phyloP scores from a whole-genome alignment of 2,797 vertebrate species.

The Dendrocincla fuliginosa region DNA sequence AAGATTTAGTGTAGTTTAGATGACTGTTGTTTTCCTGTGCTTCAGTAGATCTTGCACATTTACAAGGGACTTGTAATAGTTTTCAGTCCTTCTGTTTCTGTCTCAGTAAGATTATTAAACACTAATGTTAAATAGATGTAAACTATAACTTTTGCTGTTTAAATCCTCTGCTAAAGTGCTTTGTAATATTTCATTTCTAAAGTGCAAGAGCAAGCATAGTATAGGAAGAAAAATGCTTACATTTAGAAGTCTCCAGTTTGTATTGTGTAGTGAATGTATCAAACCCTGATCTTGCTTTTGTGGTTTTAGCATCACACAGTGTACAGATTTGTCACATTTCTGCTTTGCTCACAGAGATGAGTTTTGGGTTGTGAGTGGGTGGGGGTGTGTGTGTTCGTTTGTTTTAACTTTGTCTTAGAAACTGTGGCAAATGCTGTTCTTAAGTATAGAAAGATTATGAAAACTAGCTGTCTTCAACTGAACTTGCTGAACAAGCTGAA shows the following conservation, averaged over 20 bases:
- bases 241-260: neutral
- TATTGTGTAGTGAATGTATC: neutral
- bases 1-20: conserved; percentile 34
- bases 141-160: neutral
- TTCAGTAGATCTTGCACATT: neutral
- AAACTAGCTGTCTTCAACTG: neutral
- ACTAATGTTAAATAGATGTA: neutral
- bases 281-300: neutral
- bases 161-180: neutral
- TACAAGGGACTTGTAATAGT: neutral
- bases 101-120: neutral
- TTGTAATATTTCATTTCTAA: neutral
- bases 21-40: neutral
- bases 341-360: neutral
- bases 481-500: neutral
- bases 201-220: neutral
- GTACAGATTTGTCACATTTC: neutral
- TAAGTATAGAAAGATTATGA: neutral
- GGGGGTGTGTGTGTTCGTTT: neutral
- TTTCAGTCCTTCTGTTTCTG: neutral
- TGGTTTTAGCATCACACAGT: neutral
- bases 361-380: neutral
- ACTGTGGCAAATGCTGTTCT: neutral
- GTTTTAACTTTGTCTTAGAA: neutral
- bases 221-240: neutral